Base-by-base conservation (phyloP, 2,797 vertebrate species). In the Euphonia xanthogaster region DNA sequence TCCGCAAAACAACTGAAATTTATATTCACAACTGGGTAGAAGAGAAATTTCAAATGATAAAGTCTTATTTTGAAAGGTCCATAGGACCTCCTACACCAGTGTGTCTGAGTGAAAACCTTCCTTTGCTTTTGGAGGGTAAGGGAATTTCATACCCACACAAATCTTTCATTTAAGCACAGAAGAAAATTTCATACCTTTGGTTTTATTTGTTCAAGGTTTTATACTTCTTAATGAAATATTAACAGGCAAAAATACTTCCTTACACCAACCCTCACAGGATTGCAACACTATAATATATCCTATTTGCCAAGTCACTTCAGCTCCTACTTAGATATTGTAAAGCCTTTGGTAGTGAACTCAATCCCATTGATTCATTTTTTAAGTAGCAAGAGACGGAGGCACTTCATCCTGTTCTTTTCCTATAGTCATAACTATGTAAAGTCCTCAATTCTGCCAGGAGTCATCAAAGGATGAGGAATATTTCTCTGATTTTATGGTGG, bases 251-350 rank as follows among this genome's bases (percentile, higher is more conserved):
- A 70, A 39, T 40, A 20, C 27, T 65, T 89, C 8, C 25, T 9
- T 4, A 4, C 33, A 18, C 2, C 5, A 44, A 19, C 7, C 1
- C 12, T 50, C 5, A 21, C 4, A 60, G 14, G 24, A 75, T 7
- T 79, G 3, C 3, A 75, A 50, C 78, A 2, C 14, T 62, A 3
- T 31, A 60, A 33, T 42, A 39, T 11, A 33, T 76, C 6, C 6
- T 31, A 10, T 47, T 63, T 45, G 10, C 31, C 60, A 37, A 73
- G 10, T 17, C 7, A 16, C 19, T 42, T 79, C 37, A 53, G 13
- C 57, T 80, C 19, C 27, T 60, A 42, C 24, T 76, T 10, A 63
- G 31, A 42, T n/a, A 50, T 2, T 54, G 27, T 23, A 75, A 72
- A 72, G 12, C 10, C 6, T 72, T 83, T 75, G 14, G 40, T 51